phyloP scores from a whole-genome alignment of 2,888 invertebrate species.

The Tenthredo mesomela region DNA sequence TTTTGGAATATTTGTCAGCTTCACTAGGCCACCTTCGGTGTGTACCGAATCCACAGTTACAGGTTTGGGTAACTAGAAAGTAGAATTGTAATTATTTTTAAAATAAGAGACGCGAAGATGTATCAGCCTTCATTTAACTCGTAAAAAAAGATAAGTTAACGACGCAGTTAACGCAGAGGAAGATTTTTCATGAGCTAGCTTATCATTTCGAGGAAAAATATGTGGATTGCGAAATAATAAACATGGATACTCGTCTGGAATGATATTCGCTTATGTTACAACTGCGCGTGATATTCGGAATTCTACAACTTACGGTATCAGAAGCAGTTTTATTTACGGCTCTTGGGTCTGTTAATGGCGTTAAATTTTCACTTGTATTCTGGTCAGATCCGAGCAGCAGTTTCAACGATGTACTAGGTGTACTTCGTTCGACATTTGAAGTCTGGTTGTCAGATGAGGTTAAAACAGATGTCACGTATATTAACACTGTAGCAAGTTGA shows the following conservation, averaged over 20 bases:
- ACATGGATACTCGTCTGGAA: background rate
- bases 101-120: too few species aligned
- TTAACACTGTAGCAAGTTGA: conserved; percentile 8
- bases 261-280: background rate
- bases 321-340: background rate
- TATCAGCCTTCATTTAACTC: background rate
- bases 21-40: background rate
- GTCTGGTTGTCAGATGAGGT: conserved; percentile 63
- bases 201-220: background rate
- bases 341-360: background rate
- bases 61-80: background rate
- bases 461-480: conserved; percentile 63
- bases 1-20: background rate
- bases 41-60: background rate
- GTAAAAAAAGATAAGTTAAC: background rate
- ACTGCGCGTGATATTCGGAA: background rate
- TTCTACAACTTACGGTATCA: background rate
- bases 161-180: background rate
- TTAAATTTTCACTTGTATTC: background rate
- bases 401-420: background rate
- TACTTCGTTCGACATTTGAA: conserved; percentile 57
- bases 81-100: background rate
- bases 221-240: background rate
- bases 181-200: background rate
- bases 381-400: conserved; percentile 16